These are phyloP conservation scores for Cylindroiulus punctatus DNA, from an alignment of 2,888 invertebrate genomes.

Conservation along the genomic window DNA sequence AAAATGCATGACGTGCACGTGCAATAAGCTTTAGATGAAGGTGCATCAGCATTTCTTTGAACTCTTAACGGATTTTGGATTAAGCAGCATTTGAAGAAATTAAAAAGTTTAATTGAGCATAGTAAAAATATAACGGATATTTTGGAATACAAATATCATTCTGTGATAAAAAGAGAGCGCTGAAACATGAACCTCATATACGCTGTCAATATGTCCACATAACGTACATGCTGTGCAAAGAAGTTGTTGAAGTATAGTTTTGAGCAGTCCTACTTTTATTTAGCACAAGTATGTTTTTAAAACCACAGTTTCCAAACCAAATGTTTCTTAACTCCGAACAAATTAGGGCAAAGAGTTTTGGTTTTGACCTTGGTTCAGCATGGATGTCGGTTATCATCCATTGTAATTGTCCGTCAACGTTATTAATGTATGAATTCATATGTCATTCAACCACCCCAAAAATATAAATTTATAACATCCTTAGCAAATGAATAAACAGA, in stretches of 20 bases:
- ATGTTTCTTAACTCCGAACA: background rate
- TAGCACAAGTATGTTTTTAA: conserved; percentile 13
- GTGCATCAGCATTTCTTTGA: background rate
- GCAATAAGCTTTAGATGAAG: background rate
- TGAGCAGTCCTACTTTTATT: conserved; percentile 7
- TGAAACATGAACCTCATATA: background rate
- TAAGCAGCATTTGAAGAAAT: background rate
- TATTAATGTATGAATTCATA: conserved; percentile 10
- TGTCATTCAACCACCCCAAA: background rate
- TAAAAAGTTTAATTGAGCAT: background rate
- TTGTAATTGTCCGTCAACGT: background rate
- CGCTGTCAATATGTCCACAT: background rate
- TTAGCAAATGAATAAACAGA: background rate
- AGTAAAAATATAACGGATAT: background rate
- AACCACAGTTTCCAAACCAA: background rate
- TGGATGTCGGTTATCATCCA: background rate
- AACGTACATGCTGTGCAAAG: background rate
- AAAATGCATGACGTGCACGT: background rate
- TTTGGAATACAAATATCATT: background rate
- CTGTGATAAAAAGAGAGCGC: background rate
- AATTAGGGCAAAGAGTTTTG: background rate
- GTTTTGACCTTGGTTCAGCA: conserved; percentile 6
- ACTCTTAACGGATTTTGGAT: background rate
- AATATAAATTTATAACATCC: background rate
- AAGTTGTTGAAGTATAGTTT: background rate